These are phyloP conservation scores for Dryobota labecula DNA, from an alignment of 2,888 invertebrate species.

Conservation along the genomic window DNA sequence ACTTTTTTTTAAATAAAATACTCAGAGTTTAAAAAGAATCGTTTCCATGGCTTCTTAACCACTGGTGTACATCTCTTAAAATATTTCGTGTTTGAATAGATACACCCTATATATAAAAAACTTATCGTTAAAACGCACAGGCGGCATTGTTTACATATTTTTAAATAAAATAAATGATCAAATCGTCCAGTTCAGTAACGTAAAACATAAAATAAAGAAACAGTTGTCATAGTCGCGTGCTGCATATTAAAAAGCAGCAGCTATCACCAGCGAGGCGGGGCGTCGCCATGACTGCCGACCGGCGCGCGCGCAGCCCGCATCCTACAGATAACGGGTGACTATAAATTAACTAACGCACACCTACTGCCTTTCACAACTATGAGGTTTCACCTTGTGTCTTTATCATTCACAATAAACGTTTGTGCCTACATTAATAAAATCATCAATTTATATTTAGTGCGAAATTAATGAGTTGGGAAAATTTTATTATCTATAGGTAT, in stretches of 20 bases:
- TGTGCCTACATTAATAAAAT: slow-evolving; percentile 43
- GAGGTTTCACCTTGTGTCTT: slow-evolving; percentile 87
- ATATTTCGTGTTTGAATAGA: too few relatives aligned
- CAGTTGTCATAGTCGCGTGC: slow-evolving; percentile 84
- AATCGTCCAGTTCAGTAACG: slow-evolving; percentile 10
- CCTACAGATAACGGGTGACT: slow-evolving; percentile 84
- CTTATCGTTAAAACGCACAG: background rate
- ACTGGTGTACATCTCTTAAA: too few relatives aligned
- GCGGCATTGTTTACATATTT: background rate
- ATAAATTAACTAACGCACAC: slow-evolving; percentile 85
- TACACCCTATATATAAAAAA: too few relatives aligned
- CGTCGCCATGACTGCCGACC: slow-evolving; percentile 75
- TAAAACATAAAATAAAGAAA: slow-evolving; percentile 60
- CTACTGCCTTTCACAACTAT: slow-evolving; percentile 86
- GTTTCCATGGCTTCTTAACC: too few relatives aligned
- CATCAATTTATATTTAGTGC: slow-evolving; percentile 36
- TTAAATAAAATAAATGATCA: background rate
- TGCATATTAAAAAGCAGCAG: slow-evolving; percentile 79
- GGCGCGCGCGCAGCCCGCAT: slow-evolving; percentile 88
- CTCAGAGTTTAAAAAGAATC: too few relatives aligned
- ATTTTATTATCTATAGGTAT: background rate
- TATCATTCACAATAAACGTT: slow-evolving; percentile 70
- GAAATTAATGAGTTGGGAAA: slow-evolving; percentile 11
- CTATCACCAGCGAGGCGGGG: slow-evolving; percentile 57
- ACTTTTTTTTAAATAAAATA: too few relatives aligned